Base-by-base conservation (phyloP, 2,113 vertebrate genomes). In the Rhynchomys soricoides region DNA sequence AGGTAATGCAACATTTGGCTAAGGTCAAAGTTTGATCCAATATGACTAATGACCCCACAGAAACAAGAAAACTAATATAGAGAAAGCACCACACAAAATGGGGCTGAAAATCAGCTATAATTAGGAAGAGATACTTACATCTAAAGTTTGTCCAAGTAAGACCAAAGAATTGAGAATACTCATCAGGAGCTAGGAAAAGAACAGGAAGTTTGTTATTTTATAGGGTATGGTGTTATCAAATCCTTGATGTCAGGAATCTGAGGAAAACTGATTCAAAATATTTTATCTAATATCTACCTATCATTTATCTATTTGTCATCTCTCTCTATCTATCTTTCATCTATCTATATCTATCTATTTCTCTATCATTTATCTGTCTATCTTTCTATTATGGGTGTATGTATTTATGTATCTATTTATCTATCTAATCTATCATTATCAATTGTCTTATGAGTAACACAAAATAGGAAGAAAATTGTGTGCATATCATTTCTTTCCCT, bases 201-300 rank as follows among this genome's bases (percentile, higher is more conserved):
- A 0, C 19, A 45, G 16, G 59, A 40, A 43, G 0, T 12, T n/a
- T 43, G n/a, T 1, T 3, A 13, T 8, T 17, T 1, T 5, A 57
- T 26, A 48, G 11, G 26, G 22, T 2, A 0, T 0, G 2, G 6
- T 5, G 16, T 24, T 71, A 1, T 7, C 52, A 74, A 66, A 75
- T 48, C 22, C 10, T 45, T 75, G 9, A 74, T 29, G 17, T 79
- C 52, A 68, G 52, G 59, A 37, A 48, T 86, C 7, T 45, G 12
- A 73, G 40, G 55, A 77, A 57, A 8, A 31, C 13, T 64, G n/a
- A 83, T 57, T 45, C 26, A 68, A 17, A 57, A 52, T 9, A 5
- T 22, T n/a, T 16, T 68, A 68, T 68, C 12, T 68, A 37, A 37
- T 34, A 37, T 34, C 66, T 55, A 10, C 21, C 34, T 62, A 19